Percentiles rank a stretch among this genome's conserved stretches.
These are phyloP conservation scores for Gymnocheta viridis DNA, from an alignment of 2,888 invertebrate species.

Conservation along the genomic window DNA sequence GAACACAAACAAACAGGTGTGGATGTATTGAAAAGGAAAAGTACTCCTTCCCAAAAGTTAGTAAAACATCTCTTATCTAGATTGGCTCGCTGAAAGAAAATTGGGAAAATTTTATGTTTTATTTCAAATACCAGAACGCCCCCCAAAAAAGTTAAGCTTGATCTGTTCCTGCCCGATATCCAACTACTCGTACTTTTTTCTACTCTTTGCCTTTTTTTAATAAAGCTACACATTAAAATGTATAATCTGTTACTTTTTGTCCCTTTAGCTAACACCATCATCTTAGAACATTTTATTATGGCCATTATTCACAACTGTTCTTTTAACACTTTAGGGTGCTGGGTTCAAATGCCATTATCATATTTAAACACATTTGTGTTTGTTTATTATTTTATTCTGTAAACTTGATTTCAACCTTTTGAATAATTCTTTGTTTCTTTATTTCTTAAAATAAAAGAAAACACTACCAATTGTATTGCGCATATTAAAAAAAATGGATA, in stretches of 20 bases:
- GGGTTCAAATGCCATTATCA: conserved; percentile 53
- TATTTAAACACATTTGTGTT: conserved; percentile 54
- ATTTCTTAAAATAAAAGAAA: neutral
- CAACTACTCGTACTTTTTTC: neutral
- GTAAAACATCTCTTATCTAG: too few relatives aligned
- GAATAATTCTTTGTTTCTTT: neutral
- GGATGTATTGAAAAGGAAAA: too few relatives aligned
- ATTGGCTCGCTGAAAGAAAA: too few relatives aligned
- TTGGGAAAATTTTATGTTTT: too few relatives aligned
- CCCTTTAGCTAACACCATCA: conserved; percentile 13
- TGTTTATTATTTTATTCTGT: conserved; percentile 40
- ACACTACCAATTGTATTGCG: conserved; percentile 9
- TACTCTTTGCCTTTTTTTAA: neutral
- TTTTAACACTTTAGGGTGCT: conserved; percentile 43
- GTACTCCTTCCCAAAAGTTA: too few relatives aligned
- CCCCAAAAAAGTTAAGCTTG: neutral
- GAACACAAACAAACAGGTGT: too few relatives aligned
- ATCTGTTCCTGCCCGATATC: neutral
- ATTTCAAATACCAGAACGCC: too few relatives aligned
- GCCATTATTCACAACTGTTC: conserved; percentile 33
- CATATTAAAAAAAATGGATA: neutral
- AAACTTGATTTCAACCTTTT: neutral
- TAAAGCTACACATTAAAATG: neutral
- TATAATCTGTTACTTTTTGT: neutral
- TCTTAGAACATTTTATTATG: conserved; percentile 6